A percentile compares a stretch with the other conserved stretches of the same genome.
phyloP scores from a whole-genome alignment of 2,797 vertebrate genomes.

The Enteromius trimaculatus region DNA sequence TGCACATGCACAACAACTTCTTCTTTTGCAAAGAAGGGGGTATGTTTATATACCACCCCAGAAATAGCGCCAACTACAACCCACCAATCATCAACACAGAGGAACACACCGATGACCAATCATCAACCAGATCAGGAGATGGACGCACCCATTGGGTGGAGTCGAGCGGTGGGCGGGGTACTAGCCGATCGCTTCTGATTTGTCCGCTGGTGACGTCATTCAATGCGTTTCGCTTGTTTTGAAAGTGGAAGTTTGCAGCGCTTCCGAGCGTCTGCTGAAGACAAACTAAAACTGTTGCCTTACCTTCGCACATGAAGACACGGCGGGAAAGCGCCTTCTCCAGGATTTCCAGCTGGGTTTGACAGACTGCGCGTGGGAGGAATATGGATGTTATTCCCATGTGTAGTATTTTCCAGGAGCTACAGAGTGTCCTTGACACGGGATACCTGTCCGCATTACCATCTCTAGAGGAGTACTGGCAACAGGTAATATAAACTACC shows the following conservation, averaged over 20 bases:
- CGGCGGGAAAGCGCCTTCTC: not conserved
- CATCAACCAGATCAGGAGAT: slow-evolving; percentile 72
- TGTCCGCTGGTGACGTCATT: slow-evolving; percentile 80
- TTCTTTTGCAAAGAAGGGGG: not conserved
- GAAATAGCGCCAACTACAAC: slow-evolving; percentile 83
- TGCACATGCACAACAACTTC: not conserved
- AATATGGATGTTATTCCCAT: slow-evolving; percentile 98
- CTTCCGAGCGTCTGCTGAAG: slow-evolving; percentile 77
- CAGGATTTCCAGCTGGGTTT: slow-evolving; percentile 61
- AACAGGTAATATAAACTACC: slow-evolving; percentile 85
- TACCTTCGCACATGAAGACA: not conserved
- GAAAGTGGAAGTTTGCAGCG: slow-evolving; percentile 88
- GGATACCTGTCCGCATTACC: slow-evolving; percentile 97
- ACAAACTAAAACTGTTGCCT: not conserved
- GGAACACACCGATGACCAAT: slow-evolving; percentile 60
- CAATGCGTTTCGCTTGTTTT: slow-evolving; percentile 82
- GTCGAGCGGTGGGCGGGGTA: slow-evolving; percentile 74
- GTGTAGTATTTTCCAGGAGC: slow-evolving; percentile 99
- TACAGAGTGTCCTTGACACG: slow-evolving; percentile 96
- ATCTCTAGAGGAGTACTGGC: slow-evolving; percentile 98
- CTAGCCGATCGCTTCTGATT: slow-evolving; percentile 69
- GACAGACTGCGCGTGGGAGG: slow-evolving; percentile 43
- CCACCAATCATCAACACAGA: slow-evolving; percentile 74
- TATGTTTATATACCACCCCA: slow-evolving; percentile 86
- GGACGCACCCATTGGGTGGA: slow-evolving; percentile 75